These are phyloP conservation scores for Philonicus albiceps DNA, from an alignment of 2,888 invertebrate species.

Conservation along the genomic window DNA sequence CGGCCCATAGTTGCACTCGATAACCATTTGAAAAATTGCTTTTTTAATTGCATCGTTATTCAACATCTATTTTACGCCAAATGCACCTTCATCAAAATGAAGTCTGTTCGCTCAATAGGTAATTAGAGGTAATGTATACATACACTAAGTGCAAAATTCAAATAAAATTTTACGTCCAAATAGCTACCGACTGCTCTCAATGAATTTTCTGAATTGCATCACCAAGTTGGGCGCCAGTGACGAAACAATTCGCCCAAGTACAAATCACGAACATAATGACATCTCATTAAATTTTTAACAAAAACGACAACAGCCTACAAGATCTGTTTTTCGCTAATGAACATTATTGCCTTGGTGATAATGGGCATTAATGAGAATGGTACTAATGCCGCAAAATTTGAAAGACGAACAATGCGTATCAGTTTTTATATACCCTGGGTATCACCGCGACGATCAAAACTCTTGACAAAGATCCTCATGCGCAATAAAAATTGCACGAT, in stretches of 20 bases:
- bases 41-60: neutral
- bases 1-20: neutral
- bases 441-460: neutral
- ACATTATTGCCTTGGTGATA: neutral
- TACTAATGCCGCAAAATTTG: neutral
- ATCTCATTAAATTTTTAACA: neutral
- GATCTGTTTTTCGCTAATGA: neutral
- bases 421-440: neutral
- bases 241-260: neutral
- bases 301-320: neutral
- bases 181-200: neutral
- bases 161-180: neutral
- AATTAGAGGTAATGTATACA: neutral
- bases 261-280: neutral
- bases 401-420: neutral
- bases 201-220: neutral
- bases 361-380: neutral
- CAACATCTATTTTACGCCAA: neutral
- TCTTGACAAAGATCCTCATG: neutral
- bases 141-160: neutral
- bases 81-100: neutral
- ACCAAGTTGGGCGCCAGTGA: neutral
- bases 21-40: neutral
- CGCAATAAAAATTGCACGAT: neutral
- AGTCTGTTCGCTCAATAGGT: neutral